A percentile compares a stretch with the other conserved stretches of the same genome.
Evolutionary conservation across 2,113 vertebrate species (phyloP).

Genomic region (Phaethon lepturus): DNA sequence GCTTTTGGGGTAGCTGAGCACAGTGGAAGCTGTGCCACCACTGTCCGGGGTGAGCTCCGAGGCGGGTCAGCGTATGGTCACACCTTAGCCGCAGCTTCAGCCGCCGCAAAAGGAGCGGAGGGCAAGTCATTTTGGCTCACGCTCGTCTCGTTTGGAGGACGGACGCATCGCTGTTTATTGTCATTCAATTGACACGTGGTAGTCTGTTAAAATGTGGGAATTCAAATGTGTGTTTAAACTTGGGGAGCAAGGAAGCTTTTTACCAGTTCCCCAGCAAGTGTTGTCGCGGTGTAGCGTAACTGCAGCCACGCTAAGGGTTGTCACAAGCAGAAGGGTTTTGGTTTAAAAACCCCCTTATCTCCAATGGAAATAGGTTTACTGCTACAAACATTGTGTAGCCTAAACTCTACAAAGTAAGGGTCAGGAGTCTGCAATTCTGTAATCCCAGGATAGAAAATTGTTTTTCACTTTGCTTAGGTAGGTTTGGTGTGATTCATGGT

Average conservation of each 20-base stretch:
- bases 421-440: background rate
- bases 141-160: background rate
- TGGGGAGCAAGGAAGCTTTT: background rate
- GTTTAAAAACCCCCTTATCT: background rate
- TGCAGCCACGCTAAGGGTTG: background rate
- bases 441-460: background rate
- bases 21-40: background rate
- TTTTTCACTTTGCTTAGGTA: slow-evolving; percentile 29
- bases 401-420: background rate
- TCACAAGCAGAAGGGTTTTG: background rate
- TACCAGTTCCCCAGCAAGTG: background rate
- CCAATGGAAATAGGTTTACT: background rate
- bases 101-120: background rate
- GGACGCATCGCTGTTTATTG: background rate
- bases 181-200: background rate
- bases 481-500: background rate
- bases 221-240: background rate
- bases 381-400: background rate
- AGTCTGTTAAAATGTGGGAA: background rate
- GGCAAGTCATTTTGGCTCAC: background rate
- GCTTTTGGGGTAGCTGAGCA: background rate
- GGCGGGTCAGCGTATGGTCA: background rate
- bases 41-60: background rate
- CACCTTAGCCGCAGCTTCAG: background rate
- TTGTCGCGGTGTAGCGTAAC: background rate